A percentile compares a stretch with the other conserved stretches of the same genome.
Conservation (phyloP, 2,797 vertebrate species). For the Argentina silus region DNA sequence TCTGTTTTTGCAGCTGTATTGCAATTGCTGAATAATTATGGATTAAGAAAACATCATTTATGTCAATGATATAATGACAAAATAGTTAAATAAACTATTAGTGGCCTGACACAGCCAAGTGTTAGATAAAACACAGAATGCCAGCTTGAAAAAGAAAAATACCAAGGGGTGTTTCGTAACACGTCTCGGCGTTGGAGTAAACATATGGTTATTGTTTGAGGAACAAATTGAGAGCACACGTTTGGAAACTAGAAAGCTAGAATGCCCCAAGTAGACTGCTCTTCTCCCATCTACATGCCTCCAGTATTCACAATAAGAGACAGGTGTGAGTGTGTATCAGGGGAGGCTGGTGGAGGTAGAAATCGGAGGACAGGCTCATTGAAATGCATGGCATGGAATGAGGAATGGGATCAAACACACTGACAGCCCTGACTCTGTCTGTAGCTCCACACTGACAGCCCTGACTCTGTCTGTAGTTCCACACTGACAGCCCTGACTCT, state of each 20-base stretch:
- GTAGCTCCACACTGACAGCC: neutral
- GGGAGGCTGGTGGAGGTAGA: too few species aligned
- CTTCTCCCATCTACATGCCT: neutral
- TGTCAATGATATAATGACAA: slow-evolving; percentile 70
- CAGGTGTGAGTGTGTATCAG: neutral
- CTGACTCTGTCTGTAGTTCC: neutral
- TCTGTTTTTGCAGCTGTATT: slow-evolving; percentile 70
- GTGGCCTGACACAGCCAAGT: slow-evolving; percentile 57
- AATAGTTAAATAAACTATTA: slow-evolving; percentile 57
- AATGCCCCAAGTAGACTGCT: neutral
- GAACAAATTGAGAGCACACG: neutral
- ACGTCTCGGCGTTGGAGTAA: slow-evolving; percentile 45
- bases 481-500: neutral
- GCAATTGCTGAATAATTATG: slow-evolving; percentile 68
- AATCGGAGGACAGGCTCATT: too few species aligned
- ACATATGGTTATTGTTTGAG: neutral
- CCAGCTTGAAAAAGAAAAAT: slow-evolving; percentile 55
- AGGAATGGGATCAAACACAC: too few species aligned
- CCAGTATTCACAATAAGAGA: neutral
- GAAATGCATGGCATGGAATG: too few species aligned
- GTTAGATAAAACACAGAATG: slow-evolving; percentile 52
- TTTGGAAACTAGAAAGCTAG: neutral
- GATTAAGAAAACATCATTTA: slow-evolving; percentile 66
- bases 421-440: neutral
- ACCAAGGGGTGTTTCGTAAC: neutral